These are phyloP conservation scores for Anadara kagoshimensis DNA, from an alignment of 1,140 invertebrate genomes.

Conservation along the genomic window DNA sequence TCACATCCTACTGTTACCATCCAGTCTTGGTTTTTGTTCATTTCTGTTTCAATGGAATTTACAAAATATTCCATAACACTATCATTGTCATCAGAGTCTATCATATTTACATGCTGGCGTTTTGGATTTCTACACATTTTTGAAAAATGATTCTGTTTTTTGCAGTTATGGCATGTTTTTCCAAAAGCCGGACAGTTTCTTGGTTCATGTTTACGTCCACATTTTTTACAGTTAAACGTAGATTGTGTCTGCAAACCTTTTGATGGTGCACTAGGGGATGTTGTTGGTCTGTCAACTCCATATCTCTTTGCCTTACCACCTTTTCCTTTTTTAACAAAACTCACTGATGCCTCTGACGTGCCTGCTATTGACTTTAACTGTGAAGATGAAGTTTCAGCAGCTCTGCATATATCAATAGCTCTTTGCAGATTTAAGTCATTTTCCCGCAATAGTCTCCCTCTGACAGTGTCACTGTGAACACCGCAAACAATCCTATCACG, in stretches of 20 bases:
- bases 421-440: constrained; percentile 8
- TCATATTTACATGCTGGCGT: background rate
- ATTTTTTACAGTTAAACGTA: constrained; percentile 11
- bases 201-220: constrained; percentile 10
- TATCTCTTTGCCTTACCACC: background rate
- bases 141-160: constrained; percentile 8
- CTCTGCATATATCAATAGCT: constrained; percentile 21
- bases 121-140: background rate
- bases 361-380: background rate
- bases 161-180: constrained; percentile 19
- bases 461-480: constrained; percentile 1
- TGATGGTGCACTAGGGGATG: background rate
- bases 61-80: constrained; percentile 4
- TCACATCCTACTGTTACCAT: background rate
- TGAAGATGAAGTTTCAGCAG: constrained; percentile 7
- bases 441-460: constrained; percentile 18
- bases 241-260: background rate
- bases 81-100: background rate
- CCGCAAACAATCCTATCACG: constrained; percentile 43
- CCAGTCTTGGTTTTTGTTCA: background rate
- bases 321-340: background rate
- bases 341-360: background rate
- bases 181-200: constrained; percentile 22
- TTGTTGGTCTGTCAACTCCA: background rate
- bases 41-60: background rate